A percentile compares a stretch with the other conserved stretches of the same genome.
Conservation (phyloP, 2,113 vertebrate species). For the Pimephales promelas region DNA sequence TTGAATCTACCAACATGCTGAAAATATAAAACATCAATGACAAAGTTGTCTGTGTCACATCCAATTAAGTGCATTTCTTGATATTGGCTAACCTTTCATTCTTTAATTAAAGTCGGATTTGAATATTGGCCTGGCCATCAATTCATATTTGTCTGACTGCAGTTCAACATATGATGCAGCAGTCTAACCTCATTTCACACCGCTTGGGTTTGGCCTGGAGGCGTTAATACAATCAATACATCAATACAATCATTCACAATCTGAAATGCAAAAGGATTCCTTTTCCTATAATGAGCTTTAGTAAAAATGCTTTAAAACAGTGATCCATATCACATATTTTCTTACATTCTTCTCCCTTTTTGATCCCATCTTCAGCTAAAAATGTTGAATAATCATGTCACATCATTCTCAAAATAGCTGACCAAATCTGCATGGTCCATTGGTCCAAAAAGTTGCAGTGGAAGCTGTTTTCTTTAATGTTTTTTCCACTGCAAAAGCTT, state of each 20-base stretch:
- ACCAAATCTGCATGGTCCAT: slow-evolving; percentile 5
- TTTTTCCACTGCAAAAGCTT: background rate
- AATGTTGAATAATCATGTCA: background rate
- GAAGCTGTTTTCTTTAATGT: no score
- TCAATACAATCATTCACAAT: background rate
- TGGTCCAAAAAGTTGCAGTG: no score
- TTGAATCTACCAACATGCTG: background rate
- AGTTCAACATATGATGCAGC: slow-evolving; percentile 15
- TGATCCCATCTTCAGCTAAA: background rate
- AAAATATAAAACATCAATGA: background rate
- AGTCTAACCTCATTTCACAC: slow-evolving; percentile 31
- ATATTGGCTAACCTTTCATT: background rate
- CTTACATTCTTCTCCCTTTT: background rate
- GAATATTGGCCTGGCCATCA: background rate
- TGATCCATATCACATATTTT: background rate
- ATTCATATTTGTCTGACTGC: slow-evolving; percentile 30
- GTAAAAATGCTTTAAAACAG: background rate
- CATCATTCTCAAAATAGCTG: slow-evolving; percentile 4
- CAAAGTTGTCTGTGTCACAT: background rate
- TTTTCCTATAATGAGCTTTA: background rate
- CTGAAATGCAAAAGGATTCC: background rate
- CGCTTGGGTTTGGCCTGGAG: background rate
- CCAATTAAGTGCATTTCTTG: background rate
- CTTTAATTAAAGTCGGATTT: slow-evolving; percentile 14
- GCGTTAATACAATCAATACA: slow-evolving; percentile 5